Conservation (phyloP, 2,113 vertebrate genomes). For the Pteruthius melanotis region DNA sequence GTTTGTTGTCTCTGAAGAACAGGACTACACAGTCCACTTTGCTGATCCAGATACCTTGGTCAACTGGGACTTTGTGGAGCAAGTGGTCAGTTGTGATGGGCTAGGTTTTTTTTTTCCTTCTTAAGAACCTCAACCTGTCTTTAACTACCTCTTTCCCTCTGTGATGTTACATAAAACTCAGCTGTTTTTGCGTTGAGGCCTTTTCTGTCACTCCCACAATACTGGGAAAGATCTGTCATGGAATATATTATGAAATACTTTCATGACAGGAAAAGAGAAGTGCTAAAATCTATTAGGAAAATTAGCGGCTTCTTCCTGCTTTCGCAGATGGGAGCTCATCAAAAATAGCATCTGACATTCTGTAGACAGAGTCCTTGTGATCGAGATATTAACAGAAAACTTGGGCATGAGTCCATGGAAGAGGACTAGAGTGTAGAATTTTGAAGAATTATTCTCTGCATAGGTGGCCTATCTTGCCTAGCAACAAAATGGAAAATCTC, state of each 20-base stretch:
- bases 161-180: constrained; percentile 54
- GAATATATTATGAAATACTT: constrained; percentile 62
- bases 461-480: constrained; percentile 38
- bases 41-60: constrained; percentile 97
- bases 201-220: constrained; percentile 66
- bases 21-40: constrained; percentile 96
- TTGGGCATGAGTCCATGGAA: constrained; percentile 46
- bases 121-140: constrained; percentile 28
- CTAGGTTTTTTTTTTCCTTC: not conserved
- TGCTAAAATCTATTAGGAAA: constrained; percentile 67
- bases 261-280: constrained; percentile 59
- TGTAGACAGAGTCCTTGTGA: constrained; percentile 61
- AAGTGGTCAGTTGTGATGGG: constrained; percentile 88
- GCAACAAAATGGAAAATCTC: constrained; percentile 42
- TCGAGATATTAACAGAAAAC: constrained; percentile 58
- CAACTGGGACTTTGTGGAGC: constrained; percentile 98
- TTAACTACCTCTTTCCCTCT: constrained; percentile 26
- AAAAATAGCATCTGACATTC: constrained; percentile 66
- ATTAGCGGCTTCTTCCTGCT: constrained; percentile 58
- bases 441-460: constrained; percentile 27
- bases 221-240: constrained; percentile 55
- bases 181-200: constrained; percentile 47
- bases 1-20: constrained; percentile 95
- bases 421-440: constrained; percentile 22
- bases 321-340: constrained; percentile 56